Evolutionary conservation across 1,140 invertebrate species (phyloP), one percentile per base, ranked within the genome.

Genomic region (Globodera rostochiensis): DNA sequence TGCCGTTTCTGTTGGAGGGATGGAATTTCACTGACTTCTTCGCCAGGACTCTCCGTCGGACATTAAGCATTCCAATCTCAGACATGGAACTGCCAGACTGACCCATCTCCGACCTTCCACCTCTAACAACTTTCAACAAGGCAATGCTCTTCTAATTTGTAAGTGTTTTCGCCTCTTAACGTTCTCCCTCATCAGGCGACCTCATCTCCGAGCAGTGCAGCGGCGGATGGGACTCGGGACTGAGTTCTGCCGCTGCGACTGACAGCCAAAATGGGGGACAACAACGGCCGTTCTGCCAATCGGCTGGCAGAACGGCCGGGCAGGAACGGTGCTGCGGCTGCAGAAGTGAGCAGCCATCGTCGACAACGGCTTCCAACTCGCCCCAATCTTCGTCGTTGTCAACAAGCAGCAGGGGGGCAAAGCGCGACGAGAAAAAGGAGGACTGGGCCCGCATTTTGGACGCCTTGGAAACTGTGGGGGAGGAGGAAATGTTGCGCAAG

Each of bases 401-500:
- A 19, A 7, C 79, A n/a, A 53, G 21, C 53, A 15, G 60, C 77
- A 46, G 69, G 64, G 71, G 25, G 25, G 84, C 46, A 82, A 80
- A 75, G 64, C 46, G 70, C 13, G 77, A 85, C 53, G 74, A 74
- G 53, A 60, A 84, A 21, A 60, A 66, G 75, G 45, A 69, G 49
- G 74, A 84, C 11, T 71, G 85, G 85, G 85, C 86, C 60, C 69
- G 81, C 53, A 87, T 86, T 67, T 73, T 86, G 47, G 85, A 86
- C 73, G 85, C 85, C 2, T 73, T 86, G 36, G 85, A 86, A 78
- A 86, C 78, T 7, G 85, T 86, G 69, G 84, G 85, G 9, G 85
- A 86, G 71, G 86, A 74, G 15, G 86, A 86, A 71, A 86, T 86
- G 85, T 77, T 86, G 69, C 82, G 79, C 77, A 87, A 87, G 47